Percentiles rank a stretch among this genome's conserved stretches.
phyloP scores from a whole-genome alignment of 2,888 invertebrate genomes.

The Didymodactylos carnosus region DNA sequence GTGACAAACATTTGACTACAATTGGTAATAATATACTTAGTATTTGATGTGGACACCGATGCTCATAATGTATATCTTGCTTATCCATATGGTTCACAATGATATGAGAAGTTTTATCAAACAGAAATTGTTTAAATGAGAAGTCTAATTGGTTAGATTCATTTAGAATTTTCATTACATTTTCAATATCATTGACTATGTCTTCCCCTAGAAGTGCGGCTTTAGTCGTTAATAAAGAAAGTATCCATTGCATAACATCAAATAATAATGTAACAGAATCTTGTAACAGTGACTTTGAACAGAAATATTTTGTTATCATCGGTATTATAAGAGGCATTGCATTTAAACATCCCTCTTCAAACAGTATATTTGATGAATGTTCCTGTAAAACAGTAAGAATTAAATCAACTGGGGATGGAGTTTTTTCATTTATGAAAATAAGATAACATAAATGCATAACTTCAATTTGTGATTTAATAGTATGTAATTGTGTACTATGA shows the following conservation, averaged over 20 bases:
- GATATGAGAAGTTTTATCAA: not conserved
- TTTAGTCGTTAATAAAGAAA: not conserved
- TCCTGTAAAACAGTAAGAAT: too few relatives aligned
- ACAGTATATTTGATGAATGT: too few relatives aligned
- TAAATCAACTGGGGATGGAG: not conserved
- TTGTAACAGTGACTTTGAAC: too few relatives aligned
- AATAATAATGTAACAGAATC: not conserved
- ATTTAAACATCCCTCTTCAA: too few relatives aligned
- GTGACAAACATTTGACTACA: not conserved
- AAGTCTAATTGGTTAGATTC: not conserved
- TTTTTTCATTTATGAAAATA: not conserved
- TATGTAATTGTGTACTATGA: not conserved
- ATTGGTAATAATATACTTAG: not conserved
- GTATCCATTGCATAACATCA: not conserved
- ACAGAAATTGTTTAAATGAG: not conserved
- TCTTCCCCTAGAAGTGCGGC: too few relatives aligned
- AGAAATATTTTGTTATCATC: too few relatives aligned
- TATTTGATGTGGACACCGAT: not conserved
- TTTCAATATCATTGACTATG: too few relatives aligned
- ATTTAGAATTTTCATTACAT: not conserved
- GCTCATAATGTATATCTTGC: not conserved
- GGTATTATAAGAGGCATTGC: too few relatives aligned
- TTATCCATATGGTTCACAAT: not conserved
- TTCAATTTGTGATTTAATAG: not conserved
- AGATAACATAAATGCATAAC: not conserved